A percentile compares a stretch with the other conserved stretches of the same genome.
Evolutionary conservation across 2,113 vertebrate genomes (phyloP).

Genomic region (Arizona elegans): DNA sequence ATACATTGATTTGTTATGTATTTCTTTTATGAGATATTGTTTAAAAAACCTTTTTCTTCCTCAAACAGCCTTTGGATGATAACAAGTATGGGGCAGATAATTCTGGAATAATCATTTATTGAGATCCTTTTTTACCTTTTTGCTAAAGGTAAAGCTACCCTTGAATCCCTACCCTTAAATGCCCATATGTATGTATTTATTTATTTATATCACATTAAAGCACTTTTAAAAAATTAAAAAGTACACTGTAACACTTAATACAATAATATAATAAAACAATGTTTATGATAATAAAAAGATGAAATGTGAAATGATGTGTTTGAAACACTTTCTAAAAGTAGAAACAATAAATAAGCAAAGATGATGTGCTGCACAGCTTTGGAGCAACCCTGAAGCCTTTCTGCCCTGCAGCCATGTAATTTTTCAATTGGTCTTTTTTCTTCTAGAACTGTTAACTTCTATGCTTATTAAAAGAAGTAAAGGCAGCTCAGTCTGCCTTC

Average conservation of each 20-base stretch:
- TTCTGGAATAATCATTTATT: neutral
- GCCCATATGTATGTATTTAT: neutral
- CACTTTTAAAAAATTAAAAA: neutral
- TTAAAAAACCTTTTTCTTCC: neutral
- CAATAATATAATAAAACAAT: neutral
- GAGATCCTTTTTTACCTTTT: neutral
- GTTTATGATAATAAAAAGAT: neutral
- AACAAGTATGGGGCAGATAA: neutral
- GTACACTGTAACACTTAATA: neutral
- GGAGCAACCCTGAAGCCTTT: neutral
- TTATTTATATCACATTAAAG: neutral
- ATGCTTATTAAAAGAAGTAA: neutral
- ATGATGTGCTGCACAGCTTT: neutral
- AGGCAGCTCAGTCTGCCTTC: neutral
- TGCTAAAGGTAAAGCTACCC: neutral
- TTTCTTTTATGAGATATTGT: neutral
- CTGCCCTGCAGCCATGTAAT: neutral
- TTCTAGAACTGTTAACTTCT: neutral
- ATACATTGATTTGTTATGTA: neutral
- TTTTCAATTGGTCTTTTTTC: neutral
- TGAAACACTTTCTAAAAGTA: neutral
- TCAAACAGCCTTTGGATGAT: neutral
- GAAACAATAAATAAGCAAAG: neutral
- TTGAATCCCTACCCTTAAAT: neutral
- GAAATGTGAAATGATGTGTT: neutral